phyloP scores from a whole-genome alignment of 2,113 vertebrate species.

The Columba livia region DNA sequence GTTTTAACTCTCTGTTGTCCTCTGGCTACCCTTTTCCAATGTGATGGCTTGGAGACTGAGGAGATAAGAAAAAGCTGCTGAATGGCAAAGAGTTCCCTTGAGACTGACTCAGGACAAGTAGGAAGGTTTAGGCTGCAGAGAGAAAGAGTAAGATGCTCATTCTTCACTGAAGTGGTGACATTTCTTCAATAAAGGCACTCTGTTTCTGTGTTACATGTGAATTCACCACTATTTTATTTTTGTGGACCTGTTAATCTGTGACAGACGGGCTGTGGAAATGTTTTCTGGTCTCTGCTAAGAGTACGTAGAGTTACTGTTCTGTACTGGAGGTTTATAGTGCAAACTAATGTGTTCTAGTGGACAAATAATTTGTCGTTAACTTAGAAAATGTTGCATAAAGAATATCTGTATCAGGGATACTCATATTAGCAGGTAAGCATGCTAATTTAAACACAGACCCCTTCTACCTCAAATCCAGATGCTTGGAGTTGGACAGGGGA shows the following conservation, averaged over 20 bases:
- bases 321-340: not conserved
- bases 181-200: not conserved
- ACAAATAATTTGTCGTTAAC: not conserved
- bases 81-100: not conserved
- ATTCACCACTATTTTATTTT: not conserved
- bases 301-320: not conserved
- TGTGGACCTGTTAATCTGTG: not conserved
- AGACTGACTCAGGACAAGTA: not conserved
- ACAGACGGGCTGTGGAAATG: not conserved
- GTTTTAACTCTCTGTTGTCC: not conserved
- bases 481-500: not conserved
- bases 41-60: not conserved
- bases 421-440: not conserved
- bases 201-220: not conserved
- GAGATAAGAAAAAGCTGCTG: not conserved
- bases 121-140: not conserved
- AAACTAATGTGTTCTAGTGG: not conserved
- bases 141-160: not conserved
- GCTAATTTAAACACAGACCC: not conserved
- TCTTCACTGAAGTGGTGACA: not conserved
- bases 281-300: not conserved
- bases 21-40: not conserved
- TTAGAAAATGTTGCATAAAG: not conserved
- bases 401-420: not conserved
- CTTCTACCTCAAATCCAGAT: not conserved